phyloP scores from a whole-genome alignment of 1,140 invertebrate species.

The Triops cancriformis region DNA sequence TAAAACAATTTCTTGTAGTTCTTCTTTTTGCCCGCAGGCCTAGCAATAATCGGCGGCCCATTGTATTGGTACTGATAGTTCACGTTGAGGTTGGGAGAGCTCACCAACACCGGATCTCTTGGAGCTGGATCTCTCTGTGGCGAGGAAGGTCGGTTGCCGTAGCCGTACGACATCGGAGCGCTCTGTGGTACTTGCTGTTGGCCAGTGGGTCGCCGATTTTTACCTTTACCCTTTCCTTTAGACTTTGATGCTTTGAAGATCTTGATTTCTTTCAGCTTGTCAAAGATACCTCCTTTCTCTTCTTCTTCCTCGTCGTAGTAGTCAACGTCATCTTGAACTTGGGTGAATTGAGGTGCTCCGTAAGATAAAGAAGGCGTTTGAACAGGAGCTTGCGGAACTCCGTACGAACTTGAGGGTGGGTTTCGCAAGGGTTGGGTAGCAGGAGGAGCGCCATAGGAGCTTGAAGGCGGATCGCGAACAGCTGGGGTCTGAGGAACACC shows the following conservation, averaged over 20 bases:
- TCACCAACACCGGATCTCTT: neutral
- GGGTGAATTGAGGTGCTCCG: slow-evolving; percentile 22
- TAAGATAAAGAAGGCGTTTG: slow-evolving; percentile 5
- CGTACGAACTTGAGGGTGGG: slow-evolving; percentile 20
- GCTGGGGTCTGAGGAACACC: neutral
- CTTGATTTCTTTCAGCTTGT: neutral
- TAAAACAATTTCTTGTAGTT: slow-evolving; percentile 25
- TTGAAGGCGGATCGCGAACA: slow-evolving; percentile 20
- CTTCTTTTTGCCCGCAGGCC: slow-evolving; percentile 18
- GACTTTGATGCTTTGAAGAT: slow-evolving; percentile 14
- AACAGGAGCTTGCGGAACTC: neutral
- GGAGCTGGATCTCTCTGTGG: too few relatives aligned
- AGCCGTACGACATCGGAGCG: slow-evolving; percentile 19
- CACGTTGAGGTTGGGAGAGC: slow-evolving; percentile 22
- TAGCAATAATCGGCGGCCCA: slow-evolving; percentile 22
- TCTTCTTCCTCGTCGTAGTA: neutral
- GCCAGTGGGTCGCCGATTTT: neutral
- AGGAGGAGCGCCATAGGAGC: slow-evolving; percentile 20
- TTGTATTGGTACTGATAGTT: slow-evolving; percentile 27
- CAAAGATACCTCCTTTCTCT: slow-evolving; percentile 9
- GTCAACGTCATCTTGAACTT: neutral
- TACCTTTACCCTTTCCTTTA: neutral
- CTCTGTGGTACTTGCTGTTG: neutral
- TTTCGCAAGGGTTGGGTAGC: slow-evolving; percentile 17
- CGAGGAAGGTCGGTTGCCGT: neutral